Evolutionary conservation across 2,797 vertebrate species (phyloP).

Genomic region (Gouania willdenowi): DNA sequence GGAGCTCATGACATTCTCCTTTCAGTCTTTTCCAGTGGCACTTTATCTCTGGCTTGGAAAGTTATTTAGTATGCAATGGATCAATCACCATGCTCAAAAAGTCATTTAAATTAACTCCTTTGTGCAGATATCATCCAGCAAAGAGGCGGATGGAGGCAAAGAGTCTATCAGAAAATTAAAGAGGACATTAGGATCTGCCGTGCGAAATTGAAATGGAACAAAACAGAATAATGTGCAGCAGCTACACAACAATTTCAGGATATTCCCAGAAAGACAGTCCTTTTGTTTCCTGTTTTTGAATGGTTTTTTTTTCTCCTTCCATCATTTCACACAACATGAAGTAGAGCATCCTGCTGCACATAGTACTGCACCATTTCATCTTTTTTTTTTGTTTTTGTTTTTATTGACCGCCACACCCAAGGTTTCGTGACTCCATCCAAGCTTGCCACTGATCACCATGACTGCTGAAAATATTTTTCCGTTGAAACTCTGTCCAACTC

Average conservation of each 20-base stretch:
- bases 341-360: too few species aligned
- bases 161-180: constrained; percentile 70
- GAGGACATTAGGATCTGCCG: constrained; percentile 42
- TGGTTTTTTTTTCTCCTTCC: constrained; percentile 34
- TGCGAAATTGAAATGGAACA: constrained; percentile 53
- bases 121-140: constrained; percentile 58
- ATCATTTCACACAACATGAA: constrained; percentile 32
- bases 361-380: too few species aligned
- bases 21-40: constrained; percentile 40
- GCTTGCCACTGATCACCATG: constrained; percentile 21
- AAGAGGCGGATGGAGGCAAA: constrained; percentile 53
- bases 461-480: constrained; percentile 50
- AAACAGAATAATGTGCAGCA: constrained; percentile 31
- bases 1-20: constrained; percentile 48
- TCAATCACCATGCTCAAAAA: constrained; percentile 64
- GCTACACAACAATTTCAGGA: constrained; percentile 44
- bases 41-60: constrained; percentile 46
- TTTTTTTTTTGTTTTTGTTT: constrained; percentile 13
- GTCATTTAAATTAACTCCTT: constrained; percentile 72
- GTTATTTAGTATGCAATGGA: constrained; percentile 68
- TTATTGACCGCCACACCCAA: constrained; percentile 13
- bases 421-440: constrained; percentile 14
- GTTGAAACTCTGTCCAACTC: constrained; percentile 28
- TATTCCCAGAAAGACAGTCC: constrained; percentile 41
- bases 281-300: constrained; percentile 22